Evolutionary conservation across 2,113 vertebrate genomes (phyloP).

Genomic region (Acrocephalus arundinaceus): DNA sequence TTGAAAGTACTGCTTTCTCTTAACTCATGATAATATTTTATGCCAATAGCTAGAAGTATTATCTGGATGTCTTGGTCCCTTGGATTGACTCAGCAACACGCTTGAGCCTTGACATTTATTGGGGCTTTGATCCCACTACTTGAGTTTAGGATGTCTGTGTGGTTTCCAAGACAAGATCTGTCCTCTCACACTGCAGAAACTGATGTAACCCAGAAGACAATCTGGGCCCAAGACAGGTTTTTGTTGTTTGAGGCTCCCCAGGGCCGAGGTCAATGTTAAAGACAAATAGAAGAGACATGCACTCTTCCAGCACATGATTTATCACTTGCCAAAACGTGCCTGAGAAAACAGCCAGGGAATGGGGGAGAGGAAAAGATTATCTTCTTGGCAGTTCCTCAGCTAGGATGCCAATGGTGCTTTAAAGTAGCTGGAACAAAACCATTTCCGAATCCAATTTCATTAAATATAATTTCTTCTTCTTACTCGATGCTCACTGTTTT

Average conservation of each 20-base stretch:
- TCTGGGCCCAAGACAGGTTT: not conserved
- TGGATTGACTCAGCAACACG: not conserved
- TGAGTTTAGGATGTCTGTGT: not conserved
- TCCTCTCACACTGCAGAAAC: not conserved
- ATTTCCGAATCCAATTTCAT: not conserved
- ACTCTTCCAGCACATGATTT: constrained; percentile 23
- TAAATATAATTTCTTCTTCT: constrained; percentile 31
- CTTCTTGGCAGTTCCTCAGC: not conserved
- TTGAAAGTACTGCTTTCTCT: not conserved
- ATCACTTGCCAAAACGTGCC: constrained; percentile 26
- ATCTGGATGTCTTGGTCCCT: not conserved
- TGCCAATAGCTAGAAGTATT: not conserved
- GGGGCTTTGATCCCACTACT: not conserved
- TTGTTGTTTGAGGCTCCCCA: not conserved
- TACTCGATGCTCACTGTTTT: not conserved
- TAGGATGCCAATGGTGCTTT: not conserved
- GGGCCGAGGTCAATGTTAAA: constrained; percentile 46
- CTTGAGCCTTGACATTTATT: not conserved
- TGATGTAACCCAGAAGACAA: not conserved
- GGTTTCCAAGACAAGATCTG: not conserved
- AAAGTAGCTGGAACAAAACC: not conserved
- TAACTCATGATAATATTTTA: not conserved
- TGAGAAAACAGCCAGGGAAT: not conserved
- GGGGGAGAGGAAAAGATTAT: not conserved
- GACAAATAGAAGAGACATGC: not conserved